Evolutionary conservation across 1,140 invertebrate species (phyloP), one percentile per base, ranked within the genome.

Genomic region (Stenopsyche tienmushanensis): DNA sequence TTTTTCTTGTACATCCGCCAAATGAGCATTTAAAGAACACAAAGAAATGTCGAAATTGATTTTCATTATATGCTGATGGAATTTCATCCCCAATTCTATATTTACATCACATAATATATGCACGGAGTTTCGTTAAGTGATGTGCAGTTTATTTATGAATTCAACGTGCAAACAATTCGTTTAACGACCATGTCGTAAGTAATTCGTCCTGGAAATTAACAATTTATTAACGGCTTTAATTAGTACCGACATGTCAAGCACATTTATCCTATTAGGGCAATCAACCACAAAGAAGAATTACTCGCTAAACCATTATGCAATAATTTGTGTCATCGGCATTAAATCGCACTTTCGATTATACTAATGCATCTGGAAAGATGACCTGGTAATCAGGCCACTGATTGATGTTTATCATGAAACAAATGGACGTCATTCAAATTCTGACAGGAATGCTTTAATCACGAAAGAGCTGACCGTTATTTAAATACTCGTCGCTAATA

Each of bases 201-300:
- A 13, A 26, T 55, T 58, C 39, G 29, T 58, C 55, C 39, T 42
- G 55, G 55, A 58, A 34, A 58, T 58, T 58, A 23, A 58, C 55
- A 26, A 58, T 58, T 58, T 42, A 26, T 58, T 58, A 58, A 58
- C 41, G 55, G 25, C 9, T 44, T 45, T 24, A 58, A 58, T 58
- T 58, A 44, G 39, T 41, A 21, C 20, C 15, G 24, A 15, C 29
- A 21, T 15, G 39, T 29, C 55, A 41, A 24, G 55, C 25, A 42
- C 55, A 18, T 44, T 58, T 45, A 26, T 45, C 20, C 55, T 34
- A 45, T 58, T 58, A 39, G 55, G 55, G n/a, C 55, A 24, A 58
- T 58, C 44, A 58, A 20, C 18, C 26, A 10, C 10, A n/a, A n/a
- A n/a, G n/a, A n/a, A n/a, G n/a, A n/a, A n/a, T n/a, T n/a, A n/a